Evolutionary conservation across 2,888 invertebrate species (phyloP).

Genomic region (Pelosia muscerda): DNA sequence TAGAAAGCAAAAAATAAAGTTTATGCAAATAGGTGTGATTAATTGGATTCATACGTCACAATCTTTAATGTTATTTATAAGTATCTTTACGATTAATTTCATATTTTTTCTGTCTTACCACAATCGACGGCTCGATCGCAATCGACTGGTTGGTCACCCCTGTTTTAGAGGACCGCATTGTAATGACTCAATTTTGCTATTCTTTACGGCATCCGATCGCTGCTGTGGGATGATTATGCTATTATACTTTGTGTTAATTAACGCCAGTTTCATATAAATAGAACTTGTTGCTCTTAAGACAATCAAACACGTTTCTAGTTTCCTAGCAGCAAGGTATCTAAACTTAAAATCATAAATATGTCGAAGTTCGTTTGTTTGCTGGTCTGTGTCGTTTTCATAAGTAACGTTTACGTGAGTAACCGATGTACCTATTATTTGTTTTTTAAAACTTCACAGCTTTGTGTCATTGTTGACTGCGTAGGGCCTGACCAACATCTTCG

Average conservation of each 20-base stretch:
- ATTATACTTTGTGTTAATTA: conserved; percentile 9
- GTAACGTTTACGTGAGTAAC: conserved; percentile 14
- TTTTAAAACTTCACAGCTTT: no score
- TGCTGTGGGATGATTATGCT: conserved; percentile 5
- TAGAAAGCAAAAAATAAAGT: no score
- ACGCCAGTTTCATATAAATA: conserved; percentile 12
- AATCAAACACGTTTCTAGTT: conserved; percentile 30
- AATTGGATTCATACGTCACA: no score
- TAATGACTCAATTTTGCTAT: not conserved
- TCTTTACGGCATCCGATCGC: not conserved
- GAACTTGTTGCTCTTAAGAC: not conserved
- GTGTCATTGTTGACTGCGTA: no score
- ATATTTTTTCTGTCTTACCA: no score
- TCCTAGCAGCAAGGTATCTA: conserved; percentile 16
- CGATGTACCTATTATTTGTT: not conserved
- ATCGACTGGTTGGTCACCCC: no score
- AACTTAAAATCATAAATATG: conserved; percentile 7
- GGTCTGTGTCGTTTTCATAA: conserved; percentile 27
- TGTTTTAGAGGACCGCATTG: not conserved
- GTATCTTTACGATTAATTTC: no score
- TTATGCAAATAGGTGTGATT: no score
- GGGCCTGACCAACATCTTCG: no score
- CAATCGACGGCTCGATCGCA: no score
- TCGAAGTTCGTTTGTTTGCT: conserved; percentile 13
- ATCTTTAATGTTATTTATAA: no score